phyloP scores from a whole-genome alignment of 1,140 invertebrate species.

The Pachypeltis micranthus region DNA sequence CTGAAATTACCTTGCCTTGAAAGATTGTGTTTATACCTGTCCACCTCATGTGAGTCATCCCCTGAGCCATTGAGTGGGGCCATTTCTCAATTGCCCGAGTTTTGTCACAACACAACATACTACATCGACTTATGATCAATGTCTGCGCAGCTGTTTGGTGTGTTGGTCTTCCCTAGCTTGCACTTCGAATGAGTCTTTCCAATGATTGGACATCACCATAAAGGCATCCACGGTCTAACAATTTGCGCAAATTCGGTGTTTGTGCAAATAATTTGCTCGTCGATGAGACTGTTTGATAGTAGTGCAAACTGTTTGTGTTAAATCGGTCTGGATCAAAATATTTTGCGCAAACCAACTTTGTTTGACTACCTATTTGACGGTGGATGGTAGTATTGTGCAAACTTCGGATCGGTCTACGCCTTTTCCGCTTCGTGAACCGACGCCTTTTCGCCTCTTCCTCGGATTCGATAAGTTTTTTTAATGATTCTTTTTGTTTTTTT shows the following conservation, averaged over 20 bases:
- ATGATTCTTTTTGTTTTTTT: not conserved
- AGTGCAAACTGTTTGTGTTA: not conserved
- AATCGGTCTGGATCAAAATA: not conserved
- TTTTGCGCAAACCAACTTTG: not conserved
- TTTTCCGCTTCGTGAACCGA: not conserved
- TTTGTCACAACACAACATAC: too few relatives aligned
- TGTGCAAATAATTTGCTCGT: not conserved
- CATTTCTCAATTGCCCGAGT: too few relatives aligned
- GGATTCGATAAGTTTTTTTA: not conserved
- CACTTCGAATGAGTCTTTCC: too few relatives aligned
- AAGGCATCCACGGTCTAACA: too few relatives aligned
- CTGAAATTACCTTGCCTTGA: too few relatives aligned
- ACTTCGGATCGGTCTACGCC: not conserved
- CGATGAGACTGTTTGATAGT: not conserved
- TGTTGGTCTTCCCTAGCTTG: too few relatives aligned
- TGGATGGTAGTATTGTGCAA: not conserved
- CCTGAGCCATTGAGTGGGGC: too few relatives aligned
- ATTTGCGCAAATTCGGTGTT: not conserved
- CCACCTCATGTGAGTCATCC: too few relatives aligned
- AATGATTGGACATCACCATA: too few relatives aligned
- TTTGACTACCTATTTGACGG: not conserved
- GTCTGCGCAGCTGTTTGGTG: too few relatives aligned
- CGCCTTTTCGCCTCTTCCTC: not conserved
- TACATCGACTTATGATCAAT: too few relatives aligned
- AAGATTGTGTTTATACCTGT: too few relatives aligned